Evolutionary conservation across 2,113 vertebrate genomes (phyloP).

Genomic region (Smithornis capensis): DNA sequence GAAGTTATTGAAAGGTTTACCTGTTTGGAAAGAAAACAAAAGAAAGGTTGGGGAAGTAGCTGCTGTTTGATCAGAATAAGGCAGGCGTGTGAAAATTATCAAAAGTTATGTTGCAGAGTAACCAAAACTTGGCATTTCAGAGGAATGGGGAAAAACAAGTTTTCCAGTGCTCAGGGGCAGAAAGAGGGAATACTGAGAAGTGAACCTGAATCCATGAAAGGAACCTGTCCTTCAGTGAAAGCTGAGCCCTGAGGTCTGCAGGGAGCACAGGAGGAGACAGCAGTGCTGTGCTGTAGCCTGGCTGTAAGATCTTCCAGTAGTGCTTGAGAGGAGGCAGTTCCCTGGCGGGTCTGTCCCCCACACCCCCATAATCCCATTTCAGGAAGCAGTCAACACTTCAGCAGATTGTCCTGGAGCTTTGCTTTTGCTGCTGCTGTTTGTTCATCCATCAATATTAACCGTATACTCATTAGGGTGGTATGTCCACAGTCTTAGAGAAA

Average conservation of each 20-base stretch:
- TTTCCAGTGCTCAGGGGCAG: neutral
- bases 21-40: neutral
- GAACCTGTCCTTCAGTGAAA: neutral
- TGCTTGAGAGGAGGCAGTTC: fast-evolving
- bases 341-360: neutral
- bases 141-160: neutral
- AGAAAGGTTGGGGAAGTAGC: neutral
- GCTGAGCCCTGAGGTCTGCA: neutral
- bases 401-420: neutral
- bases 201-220: neutral
- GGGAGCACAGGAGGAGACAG: no score
- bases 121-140: neutral
- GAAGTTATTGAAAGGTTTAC: neutral
- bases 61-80: neutral
- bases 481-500: neutral
- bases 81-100: neutral
- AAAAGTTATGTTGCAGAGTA: neutral
- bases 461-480: no score
- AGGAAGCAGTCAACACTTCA: neutral
- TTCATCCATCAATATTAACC: fast-evolving
- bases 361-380: neutral
- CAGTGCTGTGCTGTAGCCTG: neutral
- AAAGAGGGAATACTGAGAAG: neutral
- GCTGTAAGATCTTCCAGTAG: neutral
- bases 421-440: neutral